Percentiles rank a stretch among this genome's conserved stretches.
These are phyloP conservation scores for Teleogryllus oceanicus DNA, from an alignment of 2,888 invertebrate species.

Conservation along the genomic window DNA sequence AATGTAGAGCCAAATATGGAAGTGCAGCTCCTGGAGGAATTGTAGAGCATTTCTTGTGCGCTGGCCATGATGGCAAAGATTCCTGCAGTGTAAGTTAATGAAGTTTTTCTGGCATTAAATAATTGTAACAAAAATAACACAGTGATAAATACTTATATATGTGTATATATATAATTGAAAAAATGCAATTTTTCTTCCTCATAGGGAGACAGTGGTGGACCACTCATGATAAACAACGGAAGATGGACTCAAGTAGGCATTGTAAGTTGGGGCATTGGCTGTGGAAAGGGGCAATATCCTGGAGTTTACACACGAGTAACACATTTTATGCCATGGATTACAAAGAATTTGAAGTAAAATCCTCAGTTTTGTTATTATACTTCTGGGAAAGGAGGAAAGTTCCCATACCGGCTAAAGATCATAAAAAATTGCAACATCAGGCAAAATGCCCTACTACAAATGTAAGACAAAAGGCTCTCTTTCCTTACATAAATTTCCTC, in stretches of 20 bases:
- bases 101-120: no score
- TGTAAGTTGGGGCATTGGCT: conserved; percentile 89
- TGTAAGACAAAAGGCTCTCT: neutral
- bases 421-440: no score
- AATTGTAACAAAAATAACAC: no score
- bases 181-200: conserved; percentile 35
- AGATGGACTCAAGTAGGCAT: conserved; percentile 82
- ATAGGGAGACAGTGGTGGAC: conserved; percentile 87
- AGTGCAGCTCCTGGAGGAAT: conserved; percentile 85
- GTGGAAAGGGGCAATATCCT: conserved; percentile 86
- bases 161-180: neutral
- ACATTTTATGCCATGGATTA: conserved; percentile 79
- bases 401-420: no score
- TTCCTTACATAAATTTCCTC: neutral
- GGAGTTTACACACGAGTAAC: conserved; percentile 86
- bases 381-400: no score
- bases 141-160: no score
- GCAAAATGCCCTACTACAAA: no score
- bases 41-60: conserved; percentile 82
- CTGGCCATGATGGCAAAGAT: conserved; percentile 78
- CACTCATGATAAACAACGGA: conserved; percentile 73
- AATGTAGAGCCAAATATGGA: conserved; percentile 77
- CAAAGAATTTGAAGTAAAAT: conserved; percentile 69
- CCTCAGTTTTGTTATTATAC: no score
- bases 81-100: conserved; percentile 80